Evolutionary conservation across 2,888 invertebrate species (phyloP).

Genomic region (Rhorus exstirpatorius): DNA sequence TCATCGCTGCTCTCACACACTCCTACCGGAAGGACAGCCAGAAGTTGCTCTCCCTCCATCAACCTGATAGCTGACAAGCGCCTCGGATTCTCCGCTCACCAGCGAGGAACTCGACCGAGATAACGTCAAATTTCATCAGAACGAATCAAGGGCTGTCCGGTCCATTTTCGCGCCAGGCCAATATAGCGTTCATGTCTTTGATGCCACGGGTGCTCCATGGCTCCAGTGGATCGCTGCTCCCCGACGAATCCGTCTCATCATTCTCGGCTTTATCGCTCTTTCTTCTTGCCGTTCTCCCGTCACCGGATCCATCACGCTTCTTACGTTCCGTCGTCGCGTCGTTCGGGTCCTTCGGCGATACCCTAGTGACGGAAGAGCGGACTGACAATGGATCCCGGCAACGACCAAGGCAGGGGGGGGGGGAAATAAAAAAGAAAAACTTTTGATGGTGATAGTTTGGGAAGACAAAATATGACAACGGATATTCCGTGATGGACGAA

Average conservation of each 20-base stretch:
- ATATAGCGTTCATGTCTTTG: conserved; percentile 90
- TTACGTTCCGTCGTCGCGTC: conserved; percentile 78
- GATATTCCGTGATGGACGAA: too few species aligned
- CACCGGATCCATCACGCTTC: conserved; percentile 84
- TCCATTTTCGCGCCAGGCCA: conserved; percentile 88
- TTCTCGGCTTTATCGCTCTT: conserved; percentile 84
- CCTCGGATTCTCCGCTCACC: neutral
- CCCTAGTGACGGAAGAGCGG: conserved; percentile 81
- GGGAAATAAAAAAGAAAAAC: neutral
- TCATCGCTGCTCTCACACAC: neutral
- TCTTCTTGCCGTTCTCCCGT: conserved; percentile 86
- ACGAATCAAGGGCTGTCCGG: conserved; percentile 86
- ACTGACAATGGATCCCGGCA: neutral
- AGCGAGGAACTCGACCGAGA: neutral
- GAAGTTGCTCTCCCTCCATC: neutral
- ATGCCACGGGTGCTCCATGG: conserved; percentile 92
- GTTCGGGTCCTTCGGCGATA: conserved; percentile 85
- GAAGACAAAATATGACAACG: too few species aligned
- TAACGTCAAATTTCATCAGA: conserved; percentile 68
- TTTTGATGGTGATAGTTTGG: too few species aligned
- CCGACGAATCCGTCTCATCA: conserved; percentile 85
- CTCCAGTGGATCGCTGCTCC: conserved; percentile 89
- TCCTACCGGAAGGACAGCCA: conserved; percentile 36
- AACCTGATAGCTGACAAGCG: conserved; percentile 28
- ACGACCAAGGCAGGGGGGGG: neutral